A percentile compares a stretch with the other conserved stretches of the same genome.
Evolutionary conservation across 2,797 vertebrate species (phyloP).

Genomic region (Sebastes dallii): DNA sequence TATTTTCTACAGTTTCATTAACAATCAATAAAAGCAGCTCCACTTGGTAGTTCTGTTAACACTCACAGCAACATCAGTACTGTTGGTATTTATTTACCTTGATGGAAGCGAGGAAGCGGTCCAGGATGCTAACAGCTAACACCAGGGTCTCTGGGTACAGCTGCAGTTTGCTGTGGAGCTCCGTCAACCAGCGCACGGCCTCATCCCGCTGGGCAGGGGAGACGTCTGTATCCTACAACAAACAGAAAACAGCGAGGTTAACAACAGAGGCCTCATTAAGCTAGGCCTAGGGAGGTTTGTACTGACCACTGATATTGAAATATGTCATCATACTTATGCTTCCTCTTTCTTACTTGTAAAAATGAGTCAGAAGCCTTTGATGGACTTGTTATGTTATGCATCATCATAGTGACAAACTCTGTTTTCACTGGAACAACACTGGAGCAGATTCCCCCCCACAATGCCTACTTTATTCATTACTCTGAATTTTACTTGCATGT

Average conservation of each 20-base stretch:
- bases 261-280: background rate
- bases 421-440: background rate
- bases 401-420: background rate
- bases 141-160: slow-evolving; percentile 97
- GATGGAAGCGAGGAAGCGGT: slow-evolving; percentile 94
- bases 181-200: slow-evolving; percentile 92
- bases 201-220: slow-evolving; percentile 96
- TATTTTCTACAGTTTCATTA: no score
- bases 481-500: background rate
- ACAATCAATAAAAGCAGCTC: background rate
- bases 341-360: background rate
- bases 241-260: background rate
- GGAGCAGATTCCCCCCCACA: background rate
- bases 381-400: no score
- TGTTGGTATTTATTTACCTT: slow-evolving; percentile 84
- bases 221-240: slow-evolving; percentile 90
- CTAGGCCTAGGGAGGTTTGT: background rate
- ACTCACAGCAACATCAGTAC: background rate
- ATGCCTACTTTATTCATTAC: no score
- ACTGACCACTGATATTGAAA: background rate
- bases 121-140: slow-evolving; percentile 93
- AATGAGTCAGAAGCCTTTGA: background rate
- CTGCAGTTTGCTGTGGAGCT: slow-evolving; percentile 90
- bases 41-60: background rate
- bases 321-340: background rate